phyloP scores from a whole-genome alignment of 2,113 vertebrate genomes.

The Gymnocephalus cernua region DNA sequence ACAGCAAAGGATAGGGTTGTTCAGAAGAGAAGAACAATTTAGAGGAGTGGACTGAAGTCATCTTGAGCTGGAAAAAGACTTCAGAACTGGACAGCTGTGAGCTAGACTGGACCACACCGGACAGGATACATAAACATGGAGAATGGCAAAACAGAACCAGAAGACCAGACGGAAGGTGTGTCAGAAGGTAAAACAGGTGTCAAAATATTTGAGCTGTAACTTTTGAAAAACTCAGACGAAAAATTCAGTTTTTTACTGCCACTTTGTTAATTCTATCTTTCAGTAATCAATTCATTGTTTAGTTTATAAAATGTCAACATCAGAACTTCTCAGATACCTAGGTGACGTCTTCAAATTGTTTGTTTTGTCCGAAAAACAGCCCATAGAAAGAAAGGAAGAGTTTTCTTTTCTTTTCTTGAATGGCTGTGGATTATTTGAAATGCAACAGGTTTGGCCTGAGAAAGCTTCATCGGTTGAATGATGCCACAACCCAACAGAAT shows the following conservation, averaged over 20 bases:
- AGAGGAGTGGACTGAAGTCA: slow-evolving; percentile 30
- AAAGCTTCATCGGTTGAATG: background rate
- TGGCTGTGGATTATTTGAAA: background rate
- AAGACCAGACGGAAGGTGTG: slow-evolving; percentile 30
- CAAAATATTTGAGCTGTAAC: background rate
- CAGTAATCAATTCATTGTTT: background rate
- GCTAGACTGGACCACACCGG: background rate
- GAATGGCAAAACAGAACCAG: slow-evolving; percentile 56
- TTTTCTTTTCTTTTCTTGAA: background rate
- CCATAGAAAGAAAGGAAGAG: too few relatives aligned
- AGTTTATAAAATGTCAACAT: background rate
- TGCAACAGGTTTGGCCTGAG: background rate
- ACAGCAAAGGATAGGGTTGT: slow-evolving; percentile 46
- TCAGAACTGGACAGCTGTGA: background rate
- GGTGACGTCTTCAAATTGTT: too few relatives aligned
- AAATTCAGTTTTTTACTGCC: too few relatives aligned
- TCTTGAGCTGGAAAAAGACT: slow-evolving; percentile 26
- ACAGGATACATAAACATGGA: slow-evolving; percentile 74
- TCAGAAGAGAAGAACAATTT: slow-evolving; percentile 33
- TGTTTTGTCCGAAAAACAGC: too few relatives aligned
- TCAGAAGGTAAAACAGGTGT: slow-evolving; percentile 70
- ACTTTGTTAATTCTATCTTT: background rate
- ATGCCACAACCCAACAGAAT: too few relatives aligned
- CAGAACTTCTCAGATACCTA: too few relatives aligned
- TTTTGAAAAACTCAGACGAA: background rate